Conservation (phyloP, 2,797 vertebrate species). For the Sebastiscus tertius region DNA sequence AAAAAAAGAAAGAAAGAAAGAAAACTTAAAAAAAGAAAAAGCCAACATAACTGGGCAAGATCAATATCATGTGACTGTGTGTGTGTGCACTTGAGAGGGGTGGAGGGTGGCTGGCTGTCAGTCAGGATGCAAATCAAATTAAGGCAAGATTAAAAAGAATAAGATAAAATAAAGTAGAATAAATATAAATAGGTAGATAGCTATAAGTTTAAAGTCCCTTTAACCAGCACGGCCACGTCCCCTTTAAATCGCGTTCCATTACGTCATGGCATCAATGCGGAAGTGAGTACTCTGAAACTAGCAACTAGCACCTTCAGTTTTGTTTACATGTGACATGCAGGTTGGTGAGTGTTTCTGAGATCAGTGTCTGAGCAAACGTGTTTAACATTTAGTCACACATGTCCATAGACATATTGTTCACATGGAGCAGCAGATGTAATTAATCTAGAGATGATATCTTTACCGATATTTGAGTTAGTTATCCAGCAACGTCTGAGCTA, state of each 20-base stretch:
- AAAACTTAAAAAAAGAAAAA: too few relatives aligned
- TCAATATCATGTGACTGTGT: too few relatives aligned
- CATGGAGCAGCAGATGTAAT: background rate
- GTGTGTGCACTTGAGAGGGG: too few relatives aligned
- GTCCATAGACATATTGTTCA: fast-evolving
- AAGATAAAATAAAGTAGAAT: too few relatives aligned
- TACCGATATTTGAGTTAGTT: background rate
- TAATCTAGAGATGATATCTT: background rate
- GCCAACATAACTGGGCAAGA: too few relatives aligned
- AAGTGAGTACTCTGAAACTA: constrained; percentile 44
- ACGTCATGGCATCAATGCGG: constrained; percentile 65
- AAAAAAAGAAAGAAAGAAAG: too few relatives aligned
- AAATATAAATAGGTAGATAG: too few relatives aligned
- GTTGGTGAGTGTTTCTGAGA: constrained; percentile 34
- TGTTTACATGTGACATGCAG: constrained; percentile 63
- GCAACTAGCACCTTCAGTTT: constrained; percentile 22
- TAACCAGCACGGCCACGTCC: background rate
- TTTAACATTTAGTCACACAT: background rate
- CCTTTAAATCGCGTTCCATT: constrained; percentile 43
- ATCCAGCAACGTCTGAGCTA: constrained; percentile 16
- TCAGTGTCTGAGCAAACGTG: fast-evolving
- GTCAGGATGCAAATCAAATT: too few relatives aligned
- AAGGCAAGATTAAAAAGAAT: too few relatives aligned
- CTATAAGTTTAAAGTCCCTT: too few relatives aligned
- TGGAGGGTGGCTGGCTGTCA: too few relatives aligned